phyloP scores from a whole-genome alignment of 2,113 vertebrate genomes.

The Carollia perspicillata region DNA sequence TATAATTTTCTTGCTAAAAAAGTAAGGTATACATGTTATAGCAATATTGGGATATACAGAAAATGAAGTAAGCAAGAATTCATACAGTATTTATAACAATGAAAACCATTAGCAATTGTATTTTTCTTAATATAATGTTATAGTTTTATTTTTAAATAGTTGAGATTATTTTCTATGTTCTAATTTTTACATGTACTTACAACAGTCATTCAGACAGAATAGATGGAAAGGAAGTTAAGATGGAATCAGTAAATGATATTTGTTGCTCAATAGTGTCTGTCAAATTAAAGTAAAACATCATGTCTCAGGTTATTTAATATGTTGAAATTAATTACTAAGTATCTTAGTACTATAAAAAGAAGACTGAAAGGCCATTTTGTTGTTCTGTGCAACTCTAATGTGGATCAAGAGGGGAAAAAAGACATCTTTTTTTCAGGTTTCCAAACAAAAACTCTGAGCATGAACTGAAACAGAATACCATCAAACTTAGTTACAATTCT shows the following conservation, averaged over 20 bases:
- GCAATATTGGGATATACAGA: background rate
- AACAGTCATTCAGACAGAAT: background rate
- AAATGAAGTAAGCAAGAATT: background rate
- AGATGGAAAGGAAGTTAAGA: background rate
- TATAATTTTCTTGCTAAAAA: background rate
- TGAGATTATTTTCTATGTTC: background rate
- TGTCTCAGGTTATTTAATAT: background rate
- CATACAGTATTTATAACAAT: background rate
- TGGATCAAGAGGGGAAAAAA: background rate
- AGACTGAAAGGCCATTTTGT: background rate
- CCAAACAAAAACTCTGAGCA: background rate
- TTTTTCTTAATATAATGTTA: background rate
- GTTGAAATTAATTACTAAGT: constrained; percentile 9
- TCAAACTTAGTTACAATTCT: background rate
- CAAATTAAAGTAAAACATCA: background rate
- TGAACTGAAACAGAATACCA: background rate
- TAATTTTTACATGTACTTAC: background rate
- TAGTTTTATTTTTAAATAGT: background rate
- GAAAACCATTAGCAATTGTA: background rate
- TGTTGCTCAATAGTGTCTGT: background rate
- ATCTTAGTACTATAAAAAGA: background rate
- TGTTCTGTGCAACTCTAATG: background rate
- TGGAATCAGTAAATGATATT: background rate
- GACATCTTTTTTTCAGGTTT: background rate
- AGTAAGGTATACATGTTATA: background rate